Evolutionary conservation across 2,888 invertebrate genomes (phyloP).

Genomic region (Stenoptilia bipunctidactyla): DNA sequence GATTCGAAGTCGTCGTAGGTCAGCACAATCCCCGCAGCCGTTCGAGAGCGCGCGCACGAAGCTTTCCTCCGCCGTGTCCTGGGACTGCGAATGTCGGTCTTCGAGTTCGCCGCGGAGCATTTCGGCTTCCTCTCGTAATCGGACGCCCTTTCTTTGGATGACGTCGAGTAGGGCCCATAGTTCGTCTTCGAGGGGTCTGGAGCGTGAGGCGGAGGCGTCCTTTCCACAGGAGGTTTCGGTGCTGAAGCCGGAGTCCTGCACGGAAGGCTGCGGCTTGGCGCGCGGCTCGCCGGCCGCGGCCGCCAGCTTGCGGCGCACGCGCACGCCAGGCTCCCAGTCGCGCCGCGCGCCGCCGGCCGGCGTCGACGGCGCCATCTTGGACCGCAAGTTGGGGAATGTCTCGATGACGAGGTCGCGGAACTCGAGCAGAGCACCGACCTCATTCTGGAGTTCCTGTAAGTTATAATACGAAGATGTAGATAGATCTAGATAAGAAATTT

Average conservation of each 20-base stretch:
- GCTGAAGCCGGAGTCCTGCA: slow-evolving; percentile 89
- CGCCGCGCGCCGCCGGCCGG: slow-evolving; percentile 63
- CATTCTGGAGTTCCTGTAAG: slow-evolving; percentile 87
- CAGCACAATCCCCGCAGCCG: slow-evolving; percentile 33
- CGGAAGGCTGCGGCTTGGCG: slow-evolving; percentile 74
- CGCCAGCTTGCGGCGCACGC: slow-evolving; percentile 76
- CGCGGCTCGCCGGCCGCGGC: slow-evolving; percentile 53
- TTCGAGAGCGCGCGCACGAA: slow-evolving; percentile 61
- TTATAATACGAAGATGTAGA: no score
- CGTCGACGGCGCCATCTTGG: slow-evolving; percentile 85
- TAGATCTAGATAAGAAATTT: no score
- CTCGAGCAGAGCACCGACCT: slow-evolving; percentile 91
- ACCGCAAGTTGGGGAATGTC: slow-evolving; percentile 91
- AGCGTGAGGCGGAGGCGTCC: slow-evolving; percentile 76
- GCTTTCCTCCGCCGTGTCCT: slow-evolving; percentile 74
- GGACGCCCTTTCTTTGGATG: slow-evolving; percentile 82
- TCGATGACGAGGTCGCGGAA: slow-evolving; percentile 95
- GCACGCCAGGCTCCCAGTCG: slow-evolving; percentile 87
- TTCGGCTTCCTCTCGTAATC: slow-evolving; percentile 78
- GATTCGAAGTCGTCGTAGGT: slow-evolving; percentile 74
- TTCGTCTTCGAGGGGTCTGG: slow-evolving; percentile 79
- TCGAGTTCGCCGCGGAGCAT: slow-evolving; percentile 71
- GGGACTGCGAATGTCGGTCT: slow-evolving; percentile 22
- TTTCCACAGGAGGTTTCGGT: slow-evolving; percentile 89
- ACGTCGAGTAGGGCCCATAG: slow-evolving; percentile 88